These are phyloP conservation scores for Panthera tigris DNA, from an alignment of 2,113 vertebrate genomes.

Conservation along the genomic window DNA sequence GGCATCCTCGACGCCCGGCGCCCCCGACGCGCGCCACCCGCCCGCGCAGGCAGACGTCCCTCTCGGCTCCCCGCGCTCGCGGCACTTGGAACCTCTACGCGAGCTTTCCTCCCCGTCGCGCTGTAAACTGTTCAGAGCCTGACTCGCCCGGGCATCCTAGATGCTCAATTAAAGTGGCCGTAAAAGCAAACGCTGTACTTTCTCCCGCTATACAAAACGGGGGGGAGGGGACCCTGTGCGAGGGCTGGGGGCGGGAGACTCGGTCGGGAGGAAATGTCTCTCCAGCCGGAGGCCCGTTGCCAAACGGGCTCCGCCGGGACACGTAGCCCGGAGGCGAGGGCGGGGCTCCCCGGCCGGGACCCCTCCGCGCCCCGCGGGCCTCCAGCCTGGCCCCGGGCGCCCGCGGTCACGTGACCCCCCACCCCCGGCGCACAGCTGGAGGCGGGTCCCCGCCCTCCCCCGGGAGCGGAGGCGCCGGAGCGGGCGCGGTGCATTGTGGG, in stretches of 20 bases:
- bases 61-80: not conserved
- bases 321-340: not conserved
- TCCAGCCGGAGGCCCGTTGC: not conserved
- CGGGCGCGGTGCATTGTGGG: constrained; percentile 84
- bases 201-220: not conserved
- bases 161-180: not conserved
- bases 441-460: constrained; percentile 40
- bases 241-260: not conserved
- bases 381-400: fast-evolving
- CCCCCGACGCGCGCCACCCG: not conserved
- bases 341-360: fast-evolving
- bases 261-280: fast-evolving
- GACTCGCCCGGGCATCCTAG: not conserved
- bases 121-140: not conserved
- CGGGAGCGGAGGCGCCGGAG: not conserved
- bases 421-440: constrained; percentile 14
- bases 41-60: not conserved
- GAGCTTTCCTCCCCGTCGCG: not conserved
- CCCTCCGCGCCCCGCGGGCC: not conserved
- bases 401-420: constrained; percentile 8
- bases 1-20: not conserved
- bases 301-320: not conserved
- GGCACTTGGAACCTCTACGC: not conserved
- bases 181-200: not conserved
- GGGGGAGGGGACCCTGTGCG: not conserved